Evolutionary conservation across 2,113 vertebrate species (phyloP).

Genomic region (Petaurus breviceps): DNA sequence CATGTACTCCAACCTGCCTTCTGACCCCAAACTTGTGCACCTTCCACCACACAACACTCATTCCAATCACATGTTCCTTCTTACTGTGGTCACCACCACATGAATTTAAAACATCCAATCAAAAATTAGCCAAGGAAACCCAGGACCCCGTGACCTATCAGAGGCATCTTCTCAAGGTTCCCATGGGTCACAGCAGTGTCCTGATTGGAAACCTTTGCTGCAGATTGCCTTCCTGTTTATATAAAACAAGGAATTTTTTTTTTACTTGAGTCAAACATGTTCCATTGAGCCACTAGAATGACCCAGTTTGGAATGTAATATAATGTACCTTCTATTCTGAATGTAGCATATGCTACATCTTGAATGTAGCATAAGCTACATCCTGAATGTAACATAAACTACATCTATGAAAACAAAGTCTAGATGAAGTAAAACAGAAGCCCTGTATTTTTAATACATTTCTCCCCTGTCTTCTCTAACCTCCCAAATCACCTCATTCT

Average conservation of each 20-base stretch:
- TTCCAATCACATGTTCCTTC: neutral
- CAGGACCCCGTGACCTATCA: neutral
- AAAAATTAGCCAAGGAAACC: neutral
- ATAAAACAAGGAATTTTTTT: neutral
- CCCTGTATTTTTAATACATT: neutral
- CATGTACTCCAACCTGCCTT: neutral
- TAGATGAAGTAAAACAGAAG: neutral
- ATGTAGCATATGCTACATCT: neutral
- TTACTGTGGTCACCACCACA: neutral
- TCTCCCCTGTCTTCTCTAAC: neutral
- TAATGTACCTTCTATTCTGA: neutral
- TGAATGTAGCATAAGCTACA: too few species aligned
- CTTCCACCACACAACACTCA: neutral
- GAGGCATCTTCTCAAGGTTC: neutral
- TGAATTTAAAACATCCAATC: neutral
- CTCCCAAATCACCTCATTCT: neutral
- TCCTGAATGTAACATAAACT: accelerated
- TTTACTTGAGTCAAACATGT: neutral
- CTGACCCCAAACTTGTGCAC: neutral
- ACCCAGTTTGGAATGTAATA: neutral
- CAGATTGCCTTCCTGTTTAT: neutral
- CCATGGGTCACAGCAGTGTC: neutral
- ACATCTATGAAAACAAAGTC: neutral
- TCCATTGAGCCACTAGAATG: neutral
- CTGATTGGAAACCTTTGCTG: neutral